phyloP scores from a whole-genome alignment of 2,888 invertebrate genomes.

The Ceriagrion tenellum region DNA sequence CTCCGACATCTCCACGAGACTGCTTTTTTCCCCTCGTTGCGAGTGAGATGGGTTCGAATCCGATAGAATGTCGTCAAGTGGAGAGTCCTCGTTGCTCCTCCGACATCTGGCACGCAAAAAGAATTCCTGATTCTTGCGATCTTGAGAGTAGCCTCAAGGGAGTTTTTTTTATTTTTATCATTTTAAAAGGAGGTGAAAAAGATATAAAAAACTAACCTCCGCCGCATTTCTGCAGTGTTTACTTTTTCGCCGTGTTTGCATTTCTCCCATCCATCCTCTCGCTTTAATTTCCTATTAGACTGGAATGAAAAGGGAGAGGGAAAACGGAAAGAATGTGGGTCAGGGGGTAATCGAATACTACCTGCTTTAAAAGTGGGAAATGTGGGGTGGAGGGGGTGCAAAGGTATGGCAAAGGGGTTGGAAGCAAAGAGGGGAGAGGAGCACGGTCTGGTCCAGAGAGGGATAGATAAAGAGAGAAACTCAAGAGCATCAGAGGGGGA shows the following conservation, averaged over 20 bases:
- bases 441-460: no score
- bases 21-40: not conserved
- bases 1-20: not conserved
- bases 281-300: not conserved
- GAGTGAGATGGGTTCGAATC: not conserved
- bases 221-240: not conserved
- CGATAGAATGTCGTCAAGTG: not conserved
- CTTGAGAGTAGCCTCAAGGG: not conserved
- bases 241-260: not conserved
- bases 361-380: no score
- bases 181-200: not conserved
- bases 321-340: not conserved
- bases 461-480: no score
- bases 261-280: not conserved
- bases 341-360: not conserved
- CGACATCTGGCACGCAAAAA: not conserved
- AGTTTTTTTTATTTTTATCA: no score
- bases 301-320: not conserved
- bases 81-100: not conserved
- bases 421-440: no score
- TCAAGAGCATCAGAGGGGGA: no score
- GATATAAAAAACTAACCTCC: no score
- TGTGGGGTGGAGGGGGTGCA: no score
- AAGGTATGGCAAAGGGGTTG: no score
- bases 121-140: not conserved